Base-by-base conservation (phyloP, 2,888 invertebrate genomes). In the Pandemis corylana region DNA sequence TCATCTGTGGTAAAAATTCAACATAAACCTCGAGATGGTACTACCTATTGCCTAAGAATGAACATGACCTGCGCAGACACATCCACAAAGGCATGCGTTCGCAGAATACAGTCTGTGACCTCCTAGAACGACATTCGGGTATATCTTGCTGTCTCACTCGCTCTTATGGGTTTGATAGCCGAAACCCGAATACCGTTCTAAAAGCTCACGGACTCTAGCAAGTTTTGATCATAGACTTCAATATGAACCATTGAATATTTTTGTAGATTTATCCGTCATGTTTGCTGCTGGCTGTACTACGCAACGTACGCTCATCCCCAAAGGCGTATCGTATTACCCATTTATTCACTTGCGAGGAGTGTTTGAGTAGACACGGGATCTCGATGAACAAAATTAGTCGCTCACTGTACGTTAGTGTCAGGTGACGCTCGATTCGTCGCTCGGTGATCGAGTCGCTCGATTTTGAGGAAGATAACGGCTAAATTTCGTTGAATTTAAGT, bases 261-360 rank as follows among this genome's bases (percentile, higher is more conserved):
- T 51, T 51, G 13, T 51, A 4, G 49, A 51, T 2, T n/a, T 5
- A 13, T 51, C 12, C 13, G n/a, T 51, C 20, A 53, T 53, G 4
- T 53, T 6, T 15, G 53, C 53, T 56, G 20, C 56, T n/a, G 9
- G 3, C 56, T 56, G 46, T 62, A 56, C 28, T 4, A 36, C 53
- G 28, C 28, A 36, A 36, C 53, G 28, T 5, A 42, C 20, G 7
- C 15, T n/a, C 56, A 12, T 80, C 59, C 78, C 64, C 59, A 74
- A 76, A 81, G 81, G 82, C 79, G 80, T 64, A 82, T 91, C 84
- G 84, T 83, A 86, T 91, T 90, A 89, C 91, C 89, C 84, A 89
- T 90, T 90, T 90, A 89, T 88, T 89, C 89, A 89, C 90, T 90
- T 85, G 85, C 79, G 84, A 85, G 80, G 85, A 90, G 88, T 89